A percentile compares a stretch with the other conserved stretches of the same genome.
These are phyloP conservation scores for Neolamprologus sp. DNA, from an alignment of 2,113 vertebrate genomes.

Conservation along the genomic window DNA sequence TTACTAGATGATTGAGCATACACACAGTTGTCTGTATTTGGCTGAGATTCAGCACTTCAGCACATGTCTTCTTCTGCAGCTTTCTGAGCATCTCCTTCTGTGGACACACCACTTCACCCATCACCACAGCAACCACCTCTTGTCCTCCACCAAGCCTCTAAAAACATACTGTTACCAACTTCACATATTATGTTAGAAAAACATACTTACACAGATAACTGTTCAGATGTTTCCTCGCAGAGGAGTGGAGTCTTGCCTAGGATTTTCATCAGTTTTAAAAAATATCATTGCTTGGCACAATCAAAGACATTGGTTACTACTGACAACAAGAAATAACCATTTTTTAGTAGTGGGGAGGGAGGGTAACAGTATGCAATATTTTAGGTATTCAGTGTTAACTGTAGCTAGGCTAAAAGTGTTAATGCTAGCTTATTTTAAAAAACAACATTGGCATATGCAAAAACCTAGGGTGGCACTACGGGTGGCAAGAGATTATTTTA, in stretches of 20 bases:
- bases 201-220: neutral
- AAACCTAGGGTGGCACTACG: neutral
- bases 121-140: neutral
- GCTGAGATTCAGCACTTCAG: neutral
- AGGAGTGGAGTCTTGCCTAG: neutral
- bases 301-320: neutral
- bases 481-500: neutral
- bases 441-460: neutral
- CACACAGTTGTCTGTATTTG: neutral
- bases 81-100: neutral
- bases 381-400: neutral
- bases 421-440: neutral
- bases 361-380: neutral
- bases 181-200: neutral
- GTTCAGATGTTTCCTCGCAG: neutral
- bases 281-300: neutral
- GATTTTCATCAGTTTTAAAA: neutral
- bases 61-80: neutral
- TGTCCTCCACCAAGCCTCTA: neutral
- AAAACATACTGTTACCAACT: neutral
- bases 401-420: neutral
- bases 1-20: neutral
- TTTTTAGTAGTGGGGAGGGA: neutral
- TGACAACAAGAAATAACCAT: neutral
- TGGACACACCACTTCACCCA: neutral